Evolutionary conservation across 2,113 vertebrate genomes (phyloP), one percentile per base, ranked within the genome.

Genomic region (Colistium nudipinnis): DNA sequence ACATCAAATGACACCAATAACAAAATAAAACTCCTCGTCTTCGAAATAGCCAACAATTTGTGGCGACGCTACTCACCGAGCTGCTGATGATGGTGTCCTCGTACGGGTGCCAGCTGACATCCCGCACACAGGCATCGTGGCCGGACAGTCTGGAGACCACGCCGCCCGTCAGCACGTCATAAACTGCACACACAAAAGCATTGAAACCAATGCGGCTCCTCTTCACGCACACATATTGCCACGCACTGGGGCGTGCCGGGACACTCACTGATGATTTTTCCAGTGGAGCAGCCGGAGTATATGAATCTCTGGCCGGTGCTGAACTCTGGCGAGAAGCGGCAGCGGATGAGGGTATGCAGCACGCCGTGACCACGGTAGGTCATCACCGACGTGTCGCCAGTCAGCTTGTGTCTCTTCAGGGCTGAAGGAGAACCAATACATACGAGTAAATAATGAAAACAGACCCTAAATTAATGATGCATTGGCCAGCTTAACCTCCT

Each of bases 291-390:
- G 70, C 96, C 96, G 0, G 94, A 96, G 84, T 95, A 97, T 88
- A 97, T 96, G 86, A 94, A 97, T 67, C 90, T 94, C 84, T 97
- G 95, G 2, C 96, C 96, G 0, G 96, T 97, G 85, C 89, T 96
- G 82, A 95, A 95, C 49, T 90, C 89, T 0, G 96, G 96, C 0
- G 95, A 97, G 89, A 97, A 97, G 1, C 95, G 94, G 84, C 96
- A 95, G 62, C 96, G 94, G 78, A 97, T 95, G 30, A 97, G 93
- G 0, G 96, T 97, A 84, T 96, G 96, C 24, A 96, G 92, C 20
- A 97, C 96, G 1, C 95, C 96, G 0, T 97, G 96, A 48, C 96
- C 96, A 2, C 96, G 90, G 84, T 97, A 97, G 0, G 95, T 96
- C 96, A 97, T 97, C 81, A 97, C 90, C 0, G 96, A 97, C 20